phyloP scores from a whole-genome alignment of 2,797 vertebrate genomes.

The Xiphophorus birchmanni region DNA sequence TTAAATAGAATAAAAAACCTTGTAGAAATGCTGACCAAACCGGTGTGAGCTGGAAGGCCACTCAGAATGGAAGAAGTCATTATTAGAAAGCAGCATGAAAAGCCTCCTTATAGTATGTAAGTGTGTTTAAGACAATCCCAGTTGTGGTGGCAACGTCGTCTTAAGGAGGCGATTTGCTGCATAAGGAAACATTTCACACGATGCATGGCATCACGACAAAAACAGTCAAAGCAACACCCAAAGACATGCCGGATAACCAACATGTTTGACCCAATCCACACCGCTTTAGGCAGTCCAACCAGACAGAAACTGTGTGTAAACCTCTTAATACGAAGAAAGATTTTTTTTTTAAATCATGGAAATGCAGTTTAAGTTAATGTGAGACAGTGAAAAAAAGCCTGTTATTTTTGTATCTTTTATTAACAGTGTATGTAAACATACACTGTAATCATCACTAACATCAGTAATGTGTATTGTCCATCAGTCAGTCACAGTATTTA shows the following conservation, averaged over 20 bases:
- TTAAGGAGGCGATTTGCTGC: background rate
- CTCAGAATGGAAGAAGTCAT: background rate
- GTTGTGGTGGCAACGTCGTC: background rate
- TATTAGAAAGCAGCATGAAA: background rate
- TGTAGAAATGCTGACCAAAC: background rate
- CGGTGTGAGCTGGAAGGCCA: background rate
- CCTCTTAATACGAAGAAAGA: background rate
- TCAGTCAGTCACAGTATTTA: background rate
- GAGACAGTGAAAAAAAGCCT: background rate
- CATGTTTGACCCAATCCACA: background rate
- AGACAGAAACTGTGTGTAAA: background rate
- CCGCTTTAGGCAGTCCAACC: background rate
- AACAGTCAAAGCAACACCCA: background rate
- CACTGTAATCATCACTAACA: no score
- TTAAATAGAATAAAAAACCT: background rate
- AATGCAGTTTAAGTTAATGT: background rate
- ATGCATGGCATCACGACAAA: background rate
- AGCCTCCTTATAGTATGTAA: background rate
- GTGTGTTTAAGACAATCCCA: background rate
- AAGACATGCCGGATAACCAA: background rate
- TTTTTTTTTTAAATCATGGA: background rate
- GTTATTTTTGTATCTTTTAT: background rate
- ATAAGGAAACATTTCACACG: background rate
- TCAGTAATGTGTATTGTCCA: background rate
- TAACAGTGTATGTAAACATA: background rate